Conservation (phyloP, 2,888 invertebrate species). For the Xylota segnis region DNA sequence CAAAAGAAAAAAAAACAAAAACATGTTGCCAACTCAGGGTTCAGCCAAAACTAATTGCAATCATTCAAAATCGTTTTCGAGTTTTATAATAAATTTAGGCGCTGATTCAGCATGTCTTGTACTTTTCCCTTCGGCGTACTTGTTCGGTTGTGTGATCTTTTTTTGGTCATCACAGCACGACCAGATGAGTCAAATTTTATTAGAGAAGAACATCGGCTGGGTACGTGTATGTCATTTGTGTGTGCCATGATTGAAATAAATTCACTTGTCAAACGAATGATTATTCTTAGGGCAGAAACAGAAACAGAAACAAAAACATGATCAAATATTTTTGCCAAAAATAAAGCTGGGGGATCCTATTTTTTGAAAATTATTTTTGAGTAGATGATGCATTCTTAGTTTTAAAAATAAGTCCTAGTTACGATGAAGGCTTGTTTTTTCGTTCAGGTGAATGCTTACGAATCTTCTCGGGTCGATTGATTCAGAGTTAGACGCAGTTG, state of each 20-base stretch:
- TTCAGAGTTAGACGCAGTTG: neutral
- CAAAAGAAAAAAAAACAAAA: too few species aligned
- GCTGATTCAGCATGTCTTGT: slow-evolving; percentile 60
- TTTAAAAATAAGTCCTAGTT: slow-evolving; percentile 38
- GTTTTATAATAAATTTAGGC: slow-evolving; percentile 71
- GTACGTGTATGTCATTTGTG: slow-evolving; percentile 55
- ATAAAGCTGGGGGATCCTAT: neutral
- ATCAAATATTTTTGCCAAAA: slow-evolving; percentile 31
- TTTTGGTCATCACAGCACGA: slow-evolving; percentile 29
- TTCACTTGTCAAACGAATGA: slow-evolving; percentile 70
- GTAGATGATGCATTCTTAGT: slow-evolving; percentile 42
- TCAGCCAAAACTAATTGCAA: slow-evolving; percentile 69
- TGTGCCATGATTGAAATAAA: slow-evolving; percentile 67
- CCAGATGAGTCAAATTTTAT: slow-evolving; percentile 61
- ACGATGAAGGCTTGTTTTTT: slow-evolving; percentile 11
- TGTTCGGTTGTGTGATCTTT: slow-evolving; percentile 27
- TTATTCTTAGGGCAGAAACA: slow-evolving; percentile 30
- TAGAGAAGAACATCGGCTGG: slow-evolving; percentile 56
- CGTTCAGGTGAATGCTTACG: slow-evolving; percentile 49
- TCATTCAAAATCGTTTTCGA: slow-evolving; percentile 71
- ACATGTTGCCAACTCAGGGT: slow-evolving; percentile 59
- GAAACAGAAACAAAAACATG: slow-evolving; percentile 27
- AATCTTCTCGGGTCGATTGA: slow-evolving; percentile 2
- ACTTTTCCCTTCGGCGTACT: slow-evolving; percentile 15
- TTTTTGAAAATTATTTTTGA: slow-evolving; percentile 42